These are phyloP conservation scores for Phoenicopterus ruber DNA, from an alignment of 2,113 vertebrate genomes.

Conservation along the genomic window DNA sequence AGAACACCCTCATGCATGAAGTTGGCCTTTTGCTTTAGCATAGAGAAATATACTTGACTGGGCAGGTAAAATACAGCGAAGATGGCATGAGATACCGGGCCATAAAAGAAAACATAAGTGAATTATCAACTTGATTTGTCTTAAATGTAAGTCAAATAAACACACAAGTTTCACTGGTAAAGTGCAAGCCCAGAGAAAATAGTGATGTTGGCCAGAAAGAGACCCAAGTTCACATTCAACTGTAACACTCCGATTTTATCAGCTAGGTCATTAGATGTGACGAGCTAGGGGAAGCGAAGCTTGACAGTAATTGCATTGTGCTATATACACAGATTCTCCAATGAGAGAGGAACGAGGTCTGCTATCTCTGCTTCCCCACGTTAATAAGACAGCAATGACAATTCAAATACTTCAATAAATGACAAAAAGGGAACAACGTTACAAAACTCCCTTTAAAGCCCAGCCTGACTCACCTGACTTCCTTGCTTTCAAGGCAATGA, in stretches of 20 bases:
- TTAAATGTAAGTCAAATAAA: neutral
- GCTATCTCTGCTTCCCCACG: neutral
- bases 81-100: neutral
- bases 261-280: neutral
- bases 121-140: neutral
- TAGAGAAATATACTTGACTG: neutral
- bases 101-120: neutral
- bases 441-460: neutral
- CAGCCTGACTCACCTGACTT: conserved; percentile 87
- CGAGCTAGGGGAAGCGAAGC: neutral
- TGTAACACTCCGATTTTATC: neutral
- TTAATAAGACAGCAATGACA: neutral
- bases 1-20: rapidly evolving
- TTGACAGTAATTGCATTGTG: neutral
- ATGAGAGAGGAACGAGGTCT: neutral
- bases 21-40: neutral
- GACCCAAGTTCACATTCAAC: neutral
- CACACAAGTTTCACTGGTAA: neutral
- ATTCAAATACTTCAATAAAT: neutral
- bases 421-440: neutral
- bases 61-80: neutral
- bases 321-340: neutral
- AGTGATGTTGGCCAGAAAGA: neutral
- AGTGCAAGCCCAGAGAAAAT: neutral
- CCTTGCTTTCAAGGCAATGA: conserved; percentile 91